Evolutionary conservation across 2,888 invertebrate species (phyloP), one percentile per base, ranked within the genome.

Genomic region (Phaonia tiefii): DNA sequence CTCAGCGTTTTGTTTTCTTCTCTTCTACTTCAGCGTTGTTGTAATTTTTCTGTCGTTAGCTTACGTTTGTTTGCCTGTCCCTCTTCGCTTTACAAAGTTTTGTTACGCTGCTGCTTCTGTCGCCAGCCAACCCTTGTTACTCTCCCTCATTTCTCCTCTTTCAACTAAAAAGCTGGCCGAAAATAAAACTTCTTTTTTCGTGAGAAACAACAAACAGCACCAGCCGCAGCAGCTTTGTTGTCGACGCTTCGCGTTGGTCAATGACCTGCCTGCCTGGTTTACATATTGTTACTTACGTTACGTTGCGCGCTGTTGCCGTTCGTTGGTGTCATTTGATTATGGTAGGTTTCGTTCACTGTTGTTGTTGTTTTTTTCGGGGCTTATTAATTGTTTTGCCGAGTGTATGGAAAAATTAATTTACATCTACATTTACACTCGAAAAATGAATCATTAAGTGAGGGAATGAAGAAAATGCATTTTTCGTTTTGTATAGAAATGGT

Each of bases 231-330:
- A 39, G 60, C 60, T 60, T 42, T 17, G 31, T 42, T 17, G n/a
- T n/a, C n/a, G 58, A 51, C 60, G 67, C 71, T 72, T 49, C 46
- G 49, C 56, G n/a, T n/a, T 10, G 80, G 77, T 77, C 80, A 75
- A 60, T 80, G 80, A 80, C 70, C 80, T 11, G 15, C 67, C 56
- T 79, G 56, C 70, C 65, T 70, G 51, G 72, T 42, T 58, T 60
- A 66, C 20, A 54, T 51, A 51, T 15, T n/a, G n/a, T n/a, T 17
- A 49, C 5, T 17, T 15, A 49, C 49, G 49, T 49, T 17, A 39
- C 20, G 60, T 15, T 20, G 54, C 10, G 44, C 8, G 26, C 58
- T 37, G 58, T 26, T 37, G 37, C 4, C 37, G 58, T 4, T 58
- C 8, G n/a, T 63, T 54, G 15, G 42, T 70, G 39, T 74, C 74